These are phyloP conservation scores for Sebastiscus tertius DNA, from an alignment of 2,797 vertebrate species.

Conservation along the genomic window DNA sequence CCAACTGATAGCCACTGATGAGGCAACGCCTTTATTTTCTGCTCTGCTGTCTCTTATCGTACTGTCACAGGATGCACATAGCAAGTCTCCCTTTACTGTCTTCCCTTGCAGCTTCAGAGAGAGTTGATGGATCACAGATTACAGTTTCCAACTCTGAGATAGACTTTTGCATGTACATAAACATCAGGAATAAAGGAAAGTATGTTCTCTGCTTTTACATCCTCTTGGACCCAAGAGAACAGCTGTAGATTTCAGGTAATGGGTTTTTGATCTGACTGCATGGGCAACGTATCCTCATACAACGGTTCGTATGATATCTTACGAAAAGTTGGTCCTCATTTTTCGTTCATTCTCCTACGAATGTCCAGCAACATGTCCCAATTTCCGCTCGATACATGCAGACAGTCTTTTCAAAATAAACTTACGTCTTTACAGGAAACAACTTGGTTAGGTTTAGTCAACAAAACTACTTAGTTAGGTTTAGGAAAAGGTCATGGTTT, in stretches of 20 bases:
- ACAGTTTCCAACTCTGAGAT: background rate
- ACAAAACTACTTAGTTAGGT: too few relatives aligned
- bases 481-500: too few relatives aligned
- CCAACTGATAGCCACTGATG: constrained; percentile 21
- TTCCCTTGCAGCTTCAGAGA: background rate
- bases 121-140: background rate
- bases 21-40: constrained; percentile 16
- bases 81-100: background rate
- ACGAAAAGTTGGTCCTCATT: too few relatives aligned
- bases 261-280: background rate
- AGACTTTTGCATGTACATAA: background rate
- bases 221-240: background rate
- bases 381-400: too few relatives aligned
- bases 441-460: too few relatives aligned
- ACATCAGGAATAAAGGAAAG: background rate
- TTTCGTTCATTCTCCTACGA: too few relatives aligned
- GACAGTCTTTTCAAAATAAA: too few relatives aligned
- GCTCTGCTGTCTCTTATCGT: constrained; percentile 17
- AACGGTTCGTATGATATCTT: too few relatives aligned
- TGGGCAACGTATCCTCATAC: too few relatives aligned
- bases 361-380: too few relatives aligned
- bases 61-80: background rate
- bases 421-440: too few relatives aligned
- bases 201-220: background rate
- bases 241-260: background rate